These are phyloP conservation scores for Cyphotilapia sp. DNA, from an alignment of 2,113 vertebrate genomes.

Conservation along the genomic window DNA sequence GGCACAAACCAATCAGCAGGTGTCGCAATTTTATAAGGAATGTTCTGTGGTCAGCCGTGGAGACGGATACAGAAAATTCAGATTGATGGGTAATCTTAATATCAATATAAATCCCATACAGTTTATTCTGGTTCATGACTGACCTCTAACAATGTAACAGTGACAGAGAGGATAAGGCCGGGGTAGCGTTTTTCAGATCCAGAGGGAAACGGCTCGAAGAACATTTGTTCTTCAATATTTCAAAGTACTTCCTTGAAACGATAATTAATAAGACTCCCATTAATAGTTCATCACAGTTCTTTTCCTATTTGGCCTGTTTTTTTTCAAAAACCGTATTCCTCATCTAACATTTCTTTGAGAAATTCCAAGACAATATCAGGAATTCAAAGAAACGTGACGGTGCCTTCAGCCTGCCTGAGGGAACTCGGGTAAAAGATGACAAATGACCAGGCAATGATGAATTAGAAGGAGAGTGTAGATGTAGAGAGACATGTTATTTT, in stretches of 20 bases:
- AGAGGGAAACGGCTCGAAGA: background rate
- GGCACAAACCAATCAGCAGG: background rate
- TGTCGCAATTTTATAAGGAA: background rate
- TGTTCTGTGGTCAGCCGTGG: background rate
- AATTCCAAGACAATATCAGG: background rate
- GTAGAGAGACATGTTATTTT: fast-evolving
- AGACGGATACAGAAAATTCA: background rate
- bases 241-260: background rate
- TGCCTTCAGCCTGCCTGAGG: fast-evolving
- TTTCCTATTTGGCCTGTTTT: background rate
- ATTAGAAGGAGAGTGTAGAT: background rate
- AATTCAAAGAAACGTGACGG: fast-evolving
- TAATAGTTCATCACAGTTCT: background rate
- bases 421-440: background rate
- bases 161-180: background rate
- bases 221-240: background rate
- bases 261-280: background rate
- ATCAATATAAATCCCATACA: background rate
- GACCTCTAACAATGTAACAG: background rate
- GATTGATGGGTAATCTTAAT: background rate
- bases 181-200: fast-evolving
- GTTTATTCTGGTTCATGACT: background rate
- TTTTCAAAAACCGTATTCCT: fast-evolving
- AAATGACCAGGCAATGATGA: background rate
- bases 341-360: background rate